phyloP scores from a whole-genome alignment of 2,888 invertebrate species.

The Tineola bisselliella region DNA sequence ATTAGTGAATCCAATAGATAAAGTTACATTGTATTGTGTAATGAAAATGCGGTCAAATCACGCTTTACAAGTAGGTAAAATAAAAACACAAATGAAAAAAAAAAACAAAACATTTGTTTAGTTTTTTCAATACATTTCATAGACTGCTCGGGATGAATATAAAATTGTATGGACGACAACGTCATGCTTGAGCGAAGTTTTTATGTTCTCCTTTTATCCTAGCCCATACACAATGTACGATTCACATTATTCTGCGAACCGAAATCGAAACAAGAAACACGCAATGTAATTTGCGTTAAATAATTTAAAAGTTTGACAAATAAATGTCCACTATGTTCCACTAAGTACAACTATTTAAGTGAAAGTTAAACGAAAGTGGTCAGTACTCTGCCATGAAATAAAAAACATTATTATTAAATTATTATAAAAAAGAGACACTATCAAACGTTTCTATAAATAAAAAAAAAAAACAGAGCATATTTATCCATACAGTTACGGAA shows the following conservation, averaged over 20 bases:
- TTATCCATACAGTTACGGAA: too few species aligned
- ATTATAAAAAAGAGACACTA: too few species aligned
- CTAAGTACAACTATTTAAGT: neutral
- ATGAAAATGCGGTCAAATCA: neutral
- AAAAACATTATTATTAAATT: too few species aligned
- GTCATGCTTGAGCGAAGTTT: constrained; percentile 11
- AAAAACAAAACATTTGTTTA: neutral
- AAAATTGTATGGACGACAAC: neutral
- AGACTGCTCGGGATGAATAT: constrained; percentile 5
- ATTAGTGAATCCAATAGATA: neutral
- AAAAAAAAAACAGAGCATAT: too few species aligned
- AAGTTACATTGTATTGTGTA: too few species aligned
- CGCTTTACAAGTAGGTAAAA: neutral
- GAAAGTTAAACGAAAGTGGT: neutral
- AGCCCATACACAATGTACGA: neutral
- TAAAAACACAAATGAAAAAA: neutral
- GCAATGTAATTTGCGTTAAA: too few species aligned
- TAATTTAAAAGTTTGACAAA: neutral
- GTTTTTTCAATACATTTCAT: neutral
- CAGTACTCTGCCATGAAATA: too few species aligned
- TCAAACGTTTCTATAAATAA: too few species aligned
- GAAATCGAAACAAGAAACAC: neutral
- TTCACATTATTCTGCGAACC: neutral
- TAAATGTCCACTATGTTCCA: neutral
- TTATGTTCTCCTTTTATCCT: neutral